A percentile compares a stretch with the other conserved stretches of the same genome.
phyloP scores from a whole-genome alignment of 2,888 invertebrate genomes.

The Chaitophorus viminalis region DNA sequence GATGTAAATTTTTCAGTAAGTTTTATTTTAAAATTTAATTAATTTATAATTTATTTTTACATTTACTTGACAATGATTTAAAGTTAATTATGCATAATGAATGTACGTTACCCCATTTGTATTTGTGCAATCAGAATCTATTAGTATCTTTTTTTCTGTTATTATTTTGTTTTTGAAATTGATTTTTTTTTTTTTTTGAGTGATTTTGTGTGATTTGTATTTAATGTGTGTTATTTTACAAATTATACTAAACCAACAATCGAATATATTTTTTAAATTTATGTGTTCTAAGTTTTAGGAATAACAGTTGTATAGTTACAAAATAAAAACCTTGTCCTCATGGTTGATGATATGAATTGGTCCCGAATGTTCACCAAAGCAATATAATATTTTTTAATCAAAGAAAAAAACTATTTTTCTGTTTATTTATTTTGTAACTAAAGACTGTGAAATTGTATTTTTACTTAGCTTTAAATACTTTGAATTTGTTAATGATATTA shows the following conservation, averaged over 20 bases:
- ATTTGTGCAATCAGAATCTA: slow-evolving; percentile 59
- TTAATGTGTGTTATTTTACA: slow-evolving; percentile 40
- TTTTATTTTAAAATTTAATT: slow-evolving; percentile 36
- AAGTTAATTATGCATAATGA: slow-evolving; percentile 33
- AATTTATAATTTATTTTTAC: slow-evolving; percentile 29
- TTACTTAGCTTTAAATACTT: slow-evolving; percentile 42
- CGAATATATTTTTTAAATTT: slow-evolving; percentile 31
- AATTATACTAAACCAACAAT: slow-evolving; percentile 30
- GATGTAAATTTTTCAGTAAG: slow-evolving; percentile 18
- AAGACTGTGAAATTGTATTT: slow-evolving; percentile 54
- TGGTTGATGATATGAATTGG: not conserved
- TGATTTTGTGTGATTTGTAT: slow-evolving; percentile 53
- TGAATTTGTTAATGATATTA: slow-evolving; percentile 29
- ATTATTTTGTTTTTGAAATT: slow-evolving; percentile 45
- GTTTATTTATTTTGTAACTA: slow-evolving; percentile 57
- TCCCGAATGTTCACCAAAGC: slow-evolving; percentile 31
- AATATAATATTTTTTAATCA: slow-evolving; percentile 45
- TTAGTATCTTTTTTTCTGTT: slow-evolving; percentile 38
- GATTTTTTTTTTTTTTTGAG: slow-evolving; percentile 19
- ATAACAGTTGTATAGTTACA: slow-evolving; percentile 52
- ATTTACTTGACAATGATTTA: slow-evolving; percentile 40
- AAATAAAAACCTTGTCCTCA: slow-evolving; percentile 29
- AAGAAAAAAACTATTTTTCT: slow-evolving; percentile 39
- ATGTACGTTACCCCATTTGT: slow-evolving; percentile 54
- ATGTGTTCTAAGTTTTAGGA: slow-evolving; percentile 1